phyloP scores from a whole-genome alignment of 2,888 invertebrate genomes.

The Fabriciana adippe region DNA sequence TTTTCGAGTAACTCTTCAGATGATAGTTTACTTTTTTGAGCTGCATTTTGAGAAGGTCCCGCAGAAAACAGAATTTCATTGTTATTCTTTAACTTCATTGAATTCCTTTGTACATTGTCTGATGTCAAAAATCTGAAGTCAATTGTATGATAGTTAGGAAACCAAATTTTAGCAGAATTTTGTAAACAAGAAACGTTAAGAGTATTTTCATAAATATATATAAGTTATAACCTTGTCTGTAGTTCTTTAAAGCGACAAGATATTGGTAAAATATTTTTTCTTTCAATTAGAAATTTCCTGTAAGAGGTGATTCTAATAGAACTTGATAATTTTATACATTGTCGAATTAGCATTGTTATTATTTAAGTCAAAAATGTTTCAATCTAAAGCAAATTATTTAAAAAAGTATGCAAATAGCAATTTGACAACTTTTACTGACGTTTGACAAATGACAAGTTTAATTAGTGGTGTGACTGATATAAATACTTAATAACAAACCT shows the following conservation, averaged over 20 bases:
- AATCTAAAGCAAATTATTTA: not conserved
- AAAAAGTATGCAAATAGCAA: not conserved
- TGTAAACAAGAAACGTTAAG: not conserved
- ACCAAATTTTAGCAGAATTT: constrained; percentile 1
- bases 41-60: constrained; percentile 24
- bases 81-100: constrained; percentile 7
- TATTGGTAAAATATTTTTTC: constrained; percentile 38
- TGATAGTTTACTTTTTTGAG: constrained; percentile 35
- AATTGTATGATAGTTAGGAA: not conserved
- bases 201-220: constrained; percentile 17
- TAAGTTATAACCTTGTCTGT: constrained; percentile 50
- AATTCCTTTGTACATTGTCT: not conserved
- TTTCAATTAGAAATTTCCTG: constrained; percentile 44
- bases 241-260: constrained; percentile 37
- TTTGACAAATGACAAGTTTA: constrained; percentile 6
- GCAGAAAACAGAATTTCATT: constrained; percentile 38
- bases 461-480: too few species aligned
- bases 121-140: constrained; percentile 21
- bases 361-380: constrained; percentile 17
- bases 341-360: constrained; percentile 59
- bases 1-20: constrained; percentile 68
- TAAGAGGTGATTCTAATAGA: constrained; percentile 47
- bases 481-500: too few species aligned
- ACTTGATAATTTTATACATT: constrained; percentile 56
- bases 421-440: too few species aligned